Evolutionary conservation across 2,888 invertebrate species (phyloP), one percentile per base, ranked within the genome.

Genomic region (Hypomecis atomaria): DNA sequence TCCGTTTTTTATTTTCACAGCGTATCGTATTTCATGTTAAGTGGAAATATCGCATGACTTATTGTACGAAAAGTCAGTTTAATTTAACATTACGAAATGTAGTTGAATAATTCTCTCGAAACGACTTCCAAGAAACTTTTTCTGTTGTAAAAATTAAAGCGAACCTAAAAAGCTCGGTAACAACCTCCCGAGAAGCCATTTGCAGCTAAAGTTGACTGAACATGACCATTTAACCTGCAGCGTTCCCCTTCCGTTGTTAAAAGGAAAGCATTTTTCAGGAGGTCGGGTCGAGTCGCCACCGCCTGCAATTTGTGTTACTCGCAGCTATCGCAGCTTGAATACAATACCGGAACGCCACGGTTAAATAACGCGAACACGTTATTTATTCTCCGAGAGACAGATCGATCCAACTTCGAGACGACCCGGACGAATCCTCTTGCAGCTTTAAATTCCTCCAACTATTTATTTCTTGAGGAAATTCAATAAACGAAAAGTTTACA

Each of bases 231-330:
- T 84, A 85, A 85, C 85, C 85, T 78, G 79, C 76, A 72, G 73
- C 73, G 73, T 76, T 78, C 76, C 74, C 79, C 75, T 78, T 76
- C 78, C 72, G 76, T 82, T 81, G 82, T 82, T 81, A 83, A 86
- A 84, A 85, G 79, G 81, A 79, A 78, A 79, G 77, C 79, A 87
- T 88, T 86, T 87, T 84, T 87, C 86, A 84, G 75, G 74, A 75
- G 77, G 70, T 71, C 72, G 75, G 68, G 71, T 73, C 75, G 77
- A 57, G 44, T 58, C 53, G 56, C 75, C 76, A 75, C 78, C 77
- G 78, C 75, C 72, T 73, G 84, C 85, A 84, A 88, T 89, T 88
- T 87, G 85, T 85, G 84, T 82, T 74, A 75, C 82, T 81, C 78
- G 75, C 78, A 75, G 77, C 76, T 60, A 71, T 72, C 77, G 74